Evolutionary conservation across 2,797 vertebrate genomes (phyloP).

Genomic region (Periophthalmus magnuspinnatus): DNA sequence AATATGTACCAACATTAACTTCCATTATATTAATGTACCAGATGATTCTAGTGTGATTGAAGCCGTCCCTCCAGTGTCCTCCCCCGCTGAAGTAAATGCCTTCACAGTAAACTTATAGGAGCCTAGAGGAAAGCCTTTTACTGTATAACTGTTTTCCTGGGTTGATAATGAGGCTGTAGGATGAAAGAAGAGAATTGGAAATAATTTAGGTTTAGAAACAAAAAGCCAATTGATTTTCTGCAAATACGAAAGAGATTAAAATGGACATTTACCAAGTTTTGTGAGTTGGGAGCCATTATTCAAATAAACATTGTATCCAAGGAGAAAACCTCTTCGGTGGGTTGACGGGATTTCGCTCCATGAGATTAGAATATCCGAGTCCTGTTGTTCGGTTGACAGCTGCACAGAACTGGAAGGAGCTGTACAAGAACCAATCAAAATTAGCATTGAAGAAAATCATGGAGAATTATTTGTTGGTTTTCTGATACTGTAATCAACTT

Average conservation of each 20-base stretch:
- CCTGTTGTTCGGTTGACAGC: slow-evolving; percentile 54
- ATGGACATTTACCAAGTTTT: slow-evolving; percentile 62
- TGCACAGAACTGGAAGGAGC: slow-evolving; percentile 58
- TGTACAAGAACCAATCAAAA: slow-evolving; percentile 23
- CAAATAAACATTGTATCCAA: slow-evolving; percentile 75
- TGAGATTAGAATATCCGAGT: slow-evolving; percentile 59
- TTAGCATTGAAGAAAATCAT: neutral
- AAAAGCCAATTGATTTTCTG: neutral
- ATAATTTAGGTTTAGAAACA: neutral
- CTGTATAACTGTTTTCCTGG: slow-evolving; percentile 44
- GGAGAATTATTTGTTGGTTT: neutral
- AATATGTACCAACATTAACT: neutral
- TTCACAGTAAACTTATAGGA: slow-evolving; percentile 77
- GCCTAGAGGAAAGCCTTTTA: slow-evolving; percentile 51
- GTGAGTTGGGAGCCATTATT: slow-evolving; percentile 51
- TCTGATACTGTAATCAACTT: slow-evolving; percentile 26
- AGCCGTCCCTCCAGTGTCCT: slow-evolving; percentile 60
- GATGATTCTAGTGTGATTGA: slow-evolving; percentile 62
- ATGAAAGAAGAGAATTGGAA: neutral
- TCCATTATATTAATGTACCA: slow-evolving; percentile 57
- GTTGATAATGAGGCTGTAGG: slow-evolving; percentile 66
- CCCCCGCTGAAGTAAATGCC: slow-evolving; percentile 76
- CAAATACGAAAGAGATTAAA: neutral
- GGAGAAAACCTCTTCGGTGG: slow-evolving; percentile 68
- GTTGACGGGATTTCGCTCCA: slow-evolving; percentile 67